Percentiles rank a stretch among this genome's conserved stretches.
These are phyloP conservation scores for Bursaphelenchus mucronatus DNA, from an alignment of 1,140 invertebrate species.

Conservation along the genomic window DNA sequence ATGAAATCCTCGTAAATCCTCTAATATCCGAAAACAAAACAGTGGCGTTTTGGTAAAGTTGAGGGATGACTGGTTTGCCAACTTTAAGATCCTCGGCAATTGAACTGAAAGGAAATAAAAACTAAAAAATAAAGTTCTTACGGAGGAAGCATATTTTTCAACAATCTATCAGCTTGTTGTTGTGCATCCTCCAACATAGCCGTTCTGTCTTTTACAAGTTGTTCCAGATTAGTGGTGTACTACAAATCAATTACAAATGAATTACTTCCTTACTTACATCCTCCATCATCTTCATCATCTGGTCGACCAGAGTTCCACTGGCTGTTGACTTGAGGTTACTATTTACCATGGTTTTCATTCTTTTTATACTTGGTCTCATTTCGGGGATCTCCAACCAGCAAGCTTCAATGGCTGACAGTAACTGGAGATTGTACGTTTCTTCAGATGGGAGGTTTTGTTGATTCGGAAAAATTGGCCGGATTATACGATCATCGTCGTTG, in stretches of 20 bases:
- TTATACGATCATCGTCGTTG: constrained; percentile 54
- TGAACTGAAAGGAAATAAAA: constrained; percentile 46
- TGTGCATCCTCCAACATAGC: constrained; percentile 58
- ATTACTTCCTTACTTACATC: not conserved
- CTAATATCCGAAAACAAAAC: constrained; percentile 62
- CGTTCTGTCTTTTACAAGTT: constrained; percentile 56
- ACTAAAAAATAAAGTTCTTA: constrained; percentile 18
- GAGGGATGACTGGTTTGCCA: constrained; percentile 61
- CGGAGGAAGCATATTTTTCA: constrained; percentile 60
- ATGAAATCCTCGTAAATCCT: constrained; percentile 59
- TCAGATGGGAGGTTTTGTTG: constrained; percentile 35
- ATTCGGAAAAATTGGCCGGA: constrained; percentile 52
- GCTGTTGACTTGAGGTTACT: constrained; percentile 47
- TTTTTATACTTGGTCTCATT: constrained; percentile 53
- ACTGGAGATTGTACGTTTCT: constrained; percentile 46
- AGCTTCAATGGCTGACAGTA: constrained; percentile 52
- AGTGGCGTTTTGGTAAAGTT: constrained; percentile 61
- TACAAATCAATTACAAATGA: constrained; percentile 23
- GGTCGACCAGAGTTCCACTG: constrained; percentile 52
- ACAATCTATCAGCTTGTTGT: constrained; percentile 58
- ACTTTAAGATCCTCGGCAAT: constrained; percentile 62
- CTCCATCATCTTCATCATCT: constrained; percentile 58
- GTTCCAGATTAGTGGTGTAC: constrained; percentile 58
- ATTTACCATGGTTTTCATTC: constrained; percentile 51
- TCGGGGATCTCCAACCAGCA: constrained; percentile 55